These are phyloP conservation scores for Tragelaphus oryx DNA, from an alignment of 2,797 vertebrate genomes.

Conservation along the genomic window DNA sequence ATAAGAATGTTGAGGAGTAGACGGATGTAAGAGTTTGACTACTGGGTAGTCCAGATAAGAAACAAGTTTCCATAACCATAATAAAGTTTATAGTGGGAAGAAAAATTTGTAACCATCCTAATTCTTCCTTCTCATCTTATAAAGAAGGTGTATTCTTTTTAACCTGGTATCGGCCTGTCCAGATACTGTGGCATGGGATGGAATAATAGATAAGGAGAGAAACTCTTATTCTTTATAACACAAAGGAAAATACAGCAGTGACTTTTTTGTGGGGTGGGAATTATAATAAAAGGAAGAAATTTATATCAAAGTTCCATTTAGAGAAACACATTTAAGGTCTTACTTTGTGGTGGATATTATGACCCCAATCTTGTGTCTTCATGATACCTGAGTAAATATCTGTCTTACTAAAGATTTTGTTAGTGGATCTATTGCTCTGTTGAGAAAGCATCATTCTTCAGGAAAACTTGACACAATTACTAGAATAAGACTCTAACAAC, in stretches of 20 bases:
- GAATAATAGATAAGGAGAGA: background rate
- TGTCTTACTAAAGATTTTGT: background rate
- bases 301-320: background rate
- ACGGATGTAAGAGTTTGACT: background rate
- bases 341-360: background rate
- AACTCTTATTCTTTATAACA: background rate
- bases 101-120: background rate
- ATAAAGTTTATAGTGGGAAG: background rate
- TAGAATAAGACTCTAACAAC: background rate
- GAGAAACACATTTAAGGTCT: background rate
- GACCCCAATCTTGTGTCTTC: background rate
- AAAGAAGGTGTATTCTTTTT: background rate
- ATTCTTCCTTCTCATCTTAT: background rate
- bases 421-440: background rate
- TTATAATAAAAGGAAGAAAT: background rate
- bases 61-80: background rate
- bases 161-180: background rate
- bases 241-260: background rate
- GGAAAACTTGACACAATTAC: background rate
- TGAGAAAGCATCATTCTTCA: background rate
- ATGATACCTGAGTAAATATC: background rate
- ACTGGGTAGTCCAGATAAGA: background rate
- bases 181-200: background rate
- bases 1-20: background rate
- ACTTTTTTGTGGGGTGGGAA: background rate